Conservation (phyloP, 2,797 vertebrate species). For the Falco naumanni region DNA sequence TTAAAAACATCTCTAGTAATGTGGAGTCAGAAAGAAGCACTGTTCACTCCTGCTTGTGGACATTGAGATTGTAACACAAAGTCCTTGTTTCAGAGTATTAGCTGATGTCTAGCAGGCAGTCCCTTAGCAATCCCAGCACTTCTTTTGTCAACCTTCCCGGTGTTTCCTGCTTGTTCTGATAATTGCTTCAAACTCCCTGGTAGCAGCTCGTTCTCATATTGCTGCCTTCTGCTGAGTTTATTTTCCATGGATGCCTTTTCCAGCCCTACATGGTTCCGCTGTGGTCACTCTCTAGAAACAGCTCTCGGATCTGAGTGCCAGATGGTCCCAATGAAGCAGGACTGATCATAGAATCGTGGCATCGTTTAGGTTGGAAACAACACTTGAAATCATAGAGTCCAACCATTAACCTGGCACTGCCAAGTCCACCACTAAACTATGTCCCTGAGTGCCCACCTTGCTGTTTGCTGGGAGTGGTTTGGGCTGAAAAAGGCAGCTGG, state of each 20-base stretch:
- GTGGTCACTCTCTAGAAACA: not conserved
- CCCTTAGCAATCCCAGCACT: not conserved
- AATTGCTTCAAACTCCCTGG: not conserved
- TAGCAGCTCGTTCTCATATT: not conserved
- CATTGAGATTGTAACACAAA: not conserved
- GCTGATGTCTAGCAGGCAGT: not conserved
- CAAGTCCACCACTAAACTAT: too few relatives aligned
- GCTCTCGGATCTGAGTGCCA: not conserved
- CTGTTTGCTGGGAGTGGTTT: not conserved
- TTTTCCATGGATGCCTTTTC: not conserved
- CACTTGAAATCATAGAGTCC: too few relatives aligned
- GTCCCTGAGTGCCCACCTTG: not conserved
- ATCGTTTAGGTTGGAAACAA: too few relatives aligned
- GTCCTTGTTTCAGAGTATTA: not conserved
- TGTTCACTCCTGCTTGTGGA: not conserved
- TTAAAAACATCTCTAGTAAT: not conserved
- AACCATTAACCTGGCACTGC: too few relatives aligned
- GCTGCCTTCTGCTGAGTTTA: not conserved
- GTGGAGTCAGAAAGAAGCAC: not conserved
- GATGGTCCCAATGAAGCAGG: not conserved
- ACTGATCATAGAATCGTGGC: not conserved
- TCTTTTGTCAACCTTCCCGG: not conserved
- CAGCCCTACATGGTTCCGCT: not conserved
- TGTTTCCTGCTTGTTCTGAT: not conserved
- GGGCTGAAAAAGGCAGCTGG: not conserved